Conservation (phyloP, 2,797 vertebrate genomes). For the Alauda arvensis region DNA sequence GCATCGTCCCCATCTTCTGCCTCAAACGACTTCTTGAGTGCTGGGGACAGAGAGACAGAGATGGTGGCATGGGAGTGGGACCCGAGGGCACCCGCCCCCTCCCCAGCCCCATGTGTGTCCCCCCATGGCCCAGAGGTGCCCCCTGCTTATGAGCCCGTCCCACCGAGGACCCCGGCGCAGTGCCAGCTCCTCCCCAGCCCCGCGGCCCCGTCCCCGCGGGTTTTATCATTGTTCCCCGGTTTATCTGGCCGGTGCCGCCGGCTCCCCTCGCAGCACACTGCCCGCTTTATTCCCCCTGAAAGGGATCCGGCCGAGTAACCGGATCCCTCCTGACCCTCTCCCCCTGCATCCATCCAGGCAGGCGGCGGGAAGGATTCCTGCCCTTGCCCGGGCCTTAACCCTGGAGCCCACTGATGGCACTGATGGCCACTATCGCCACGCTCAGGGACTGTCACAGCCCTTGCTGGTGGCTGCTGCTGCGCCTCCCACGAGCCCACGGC, state of each 20-base stretch:
- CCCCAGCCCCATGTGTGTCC: not conserved
- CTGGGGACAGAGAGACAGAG: conserved; percentile 54
- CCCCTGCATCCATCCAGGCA: not conserved
- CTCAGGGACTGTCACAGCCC: accelerated
- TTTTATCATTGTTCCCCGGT: not conserved
- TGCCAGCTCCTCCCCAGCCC: not conserved
- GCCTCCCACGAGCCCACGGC: not conserved
- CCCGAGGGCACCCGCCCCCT: accelerated
- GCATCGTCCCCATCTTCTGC: conserved; percentile 79
- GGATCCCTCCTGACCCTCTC: not conserved
- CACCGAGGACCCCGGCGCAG: not conserved
- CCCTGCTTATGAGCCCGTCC: accelerated
- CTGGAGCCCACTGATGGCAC: not conserved
- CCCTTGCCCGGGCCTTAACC: not conserved
- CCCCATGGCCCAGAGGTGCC: not conserved
- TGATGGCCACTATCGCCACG: accelerated
- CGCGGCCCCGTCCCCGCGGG: not conserved
- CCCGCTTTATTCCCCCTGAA: conserved; percentile 46
- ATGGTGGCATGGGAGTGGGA: not conserved
- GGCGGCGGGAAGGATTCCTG: not conserved
- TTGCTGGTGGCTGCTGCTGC: not conserved
- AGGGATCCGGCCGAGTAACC: conserved; percentile 24
- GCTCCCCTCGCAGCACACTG: conserved; percentile 12
- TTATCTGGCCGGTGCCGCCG: not conserved
- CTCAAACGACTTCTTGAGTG: conserved; percentile 86